Evolutionary conservation across 2,888 invertebrate genomes (phyloP).

Genomic region (Venustoraphidia nigricollis): DNA sequence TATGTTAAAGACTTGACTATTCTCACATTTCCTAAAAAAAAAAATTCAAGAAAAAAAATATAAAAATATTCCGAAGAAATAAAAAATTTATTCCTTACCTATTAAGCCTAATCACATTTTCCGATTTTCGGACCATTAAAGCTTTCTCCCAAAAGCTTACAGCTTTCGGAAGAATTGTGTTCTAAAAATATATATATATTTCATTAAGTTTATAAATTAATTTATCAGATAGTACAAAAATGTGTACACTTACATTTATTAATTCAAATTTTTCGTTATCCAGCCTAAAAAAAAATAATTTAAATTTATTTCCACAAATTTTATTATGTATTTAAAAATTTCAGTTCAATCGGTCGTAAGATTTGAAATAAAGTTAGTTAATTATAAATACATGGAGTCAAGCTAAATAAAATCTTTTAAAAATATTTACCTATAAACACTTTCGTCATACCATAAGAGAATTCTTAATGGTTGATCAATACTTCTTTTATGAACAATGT

Average conservation of each 20-base stretch:
- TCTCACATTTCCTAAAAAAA: constrained; percentile 65
- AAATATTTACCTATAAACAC: constrained; percentile 63
- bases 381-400: too few species aligned
- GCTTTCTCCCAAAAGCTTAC: constrained; percentile 90
- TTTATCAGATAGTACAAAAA: not conserved
- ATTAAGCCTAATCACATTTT: constrained; percentile 72
- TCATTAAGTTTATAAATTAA: constrained; percentile 3
- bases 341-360: too few species aligned
- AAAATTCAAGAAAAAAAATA: not conserved
- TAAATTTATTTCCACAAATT: constrained; percentile 1
- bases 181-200: constrained; percentile 35
- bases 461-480: constrained; percentile 72
- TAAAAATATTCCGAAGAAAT: too few species aligned
- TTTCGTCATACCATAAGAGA: constrained; percentile 71
- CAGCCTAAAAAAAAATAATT: constrained; percentile 43
- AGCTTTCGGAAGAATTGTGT: constrained; percentile 79
- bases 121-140: constrained; percentile 74
- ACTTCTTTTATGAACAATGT: constrained; percentile 62
- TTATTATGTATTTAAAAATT: too few species aligned
- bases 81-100: constrained; percentile 39
- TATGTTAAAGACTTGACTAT: constrained; percentile 74
- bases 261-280: constrained; percentile 70
- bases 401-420: too few species aligned
- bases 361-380: too few species aligned
- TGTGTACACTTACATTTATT: constrained; percentile 65